Evolutionary conservation across 2,797 vertebrate species (phyloP).

Genomic region (Cheirogaleus major): DNA sequence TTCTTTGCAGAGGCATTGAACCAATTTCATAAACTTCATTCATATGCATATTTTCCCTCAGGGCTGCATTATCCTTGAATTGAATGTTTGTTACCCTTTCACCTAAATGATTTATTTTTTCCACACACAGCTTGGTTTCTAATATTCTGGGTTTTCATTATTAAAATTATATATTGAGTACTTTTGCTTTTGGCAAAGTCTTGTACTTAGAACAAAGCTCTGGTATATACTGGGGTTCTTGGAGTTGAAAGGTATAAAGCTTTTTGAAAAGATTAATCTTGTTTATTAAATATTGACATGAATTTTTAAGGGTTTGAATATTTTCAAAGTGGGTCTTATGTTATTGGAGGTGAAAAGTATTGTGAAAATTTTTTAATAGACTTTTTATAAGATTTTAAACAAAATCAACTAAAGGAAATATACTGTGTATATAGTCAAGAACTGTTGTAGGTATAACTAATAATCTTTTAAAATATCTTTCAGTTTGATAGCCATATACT

Average conservation of each 20-base stretch:
- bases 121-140: constrained; percentile 75
- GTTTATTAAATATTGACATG: constrained; percentile 53
- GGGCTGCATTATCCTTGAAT: constrained; percentile 78
- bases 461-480: constrained; percentile 41
- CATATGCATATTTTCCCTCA: constrained; percentile 75
- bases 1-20: constrained; percentile 78
- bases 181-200: constrained; percentile 80
- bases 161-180: constrained; percentile 81
- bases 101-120: constrained; percentile 78
- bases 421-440: constrained; percentile 6
- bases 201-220: constrained; percentile 68
- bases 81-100: constrained; percentile 82
- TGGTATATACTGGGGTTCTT: constrained; percentile 70
- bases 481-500: neutral
- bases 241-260: constrained; percentile 56
- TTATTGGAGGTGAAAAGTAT: constrained; percentile 59
- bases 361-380: constrained; percentile 22
- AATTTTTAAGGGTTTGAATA: constrained; percentile 51
- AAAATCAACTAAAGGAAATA: neutral
- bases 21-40: constrained; percentile 78
- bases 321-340: constrained; percentile 65
- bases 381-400: constrained; percentile 55
- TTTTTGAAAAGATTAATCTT: constrained; percentile 72
- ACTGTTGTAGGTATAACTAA: neutral
- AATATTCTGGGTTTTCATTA: constrained; percentile 82